phyloP scores from a whole-genome alignment of 2,888 invertebrate species.

The Helleia helle region DNA sequence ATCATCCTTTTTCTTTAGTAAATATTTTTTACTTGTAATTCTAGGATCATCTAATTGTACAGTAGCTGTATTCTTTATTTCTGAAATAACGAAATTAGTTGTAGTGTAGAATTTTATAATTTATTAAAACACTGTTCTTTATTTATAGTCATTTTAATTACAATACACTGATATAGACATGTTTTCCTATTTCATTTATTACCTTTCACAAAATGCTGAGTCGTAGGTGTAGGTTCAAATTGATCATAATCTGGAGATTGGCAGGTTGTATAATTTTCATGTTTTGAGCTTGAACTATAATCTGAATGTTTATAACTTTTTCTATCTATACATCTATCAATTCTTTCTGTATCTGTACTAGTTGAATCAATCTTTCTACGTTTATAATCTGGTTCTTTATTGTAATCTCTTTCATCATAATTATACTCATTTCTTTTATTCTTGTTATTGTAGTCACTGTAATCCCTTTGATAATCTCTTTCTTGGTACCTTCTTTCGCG shows the following conservation, averaged over 20 bases:
- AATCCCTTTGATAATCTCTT: slow-evolving; percentile 25
- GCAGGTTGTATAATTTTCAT: slow-evolving; percentile 32
- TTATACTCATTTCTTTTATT: slow-evolving; percentile 1
- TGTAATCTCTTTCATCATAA: slow-evolving; percentile 16
- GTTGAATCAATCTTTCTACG: not conserved
- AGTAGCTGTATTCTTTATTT: slow-evolving; percentile 39
- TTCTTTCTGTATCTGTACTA: not conserved
- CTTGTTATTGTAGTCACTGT: slow-evolving; percentile 23
- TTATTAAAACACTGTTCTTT: too few species aligned
- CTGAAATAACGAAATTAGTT: slow-evolving; percentile 33
- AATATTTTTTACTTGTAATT: slow-evolving; percentile 39
- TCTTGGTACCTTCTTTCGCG: slow-evolving; percentile 27
- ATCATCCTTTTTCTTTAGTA: slow-evolving; percentile 29
- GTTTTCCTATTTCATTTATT: too few species aligned
- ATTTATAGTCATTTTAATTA: too few species aligned
- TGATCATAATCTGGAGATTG: slow-evolving; percentile 49
- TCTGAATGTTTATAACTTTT: not conserved
- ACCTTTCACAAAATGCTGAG: slow-evolving; percentile 38
- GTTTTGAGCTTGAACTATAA: slow-evolving; percentile 12
- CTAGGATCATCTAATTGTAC: slow-evolving; percentile 47
- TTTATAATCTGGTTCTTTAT: slow-evolving; percentile 14
- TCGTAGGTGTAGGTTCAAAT: slow-evolving; percentile 16
- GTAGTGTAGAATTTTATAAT: too few species aligned
- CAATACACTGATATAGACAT: too few species aligned
- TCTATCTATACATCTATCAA: not conserved